Percentiles rank a stretch among this genome's conserved stretches.
phyloP scores from a whole-genome alignment of 2,888 invertebrate genomes.

The Carterocephalus palaemon region DNA sequence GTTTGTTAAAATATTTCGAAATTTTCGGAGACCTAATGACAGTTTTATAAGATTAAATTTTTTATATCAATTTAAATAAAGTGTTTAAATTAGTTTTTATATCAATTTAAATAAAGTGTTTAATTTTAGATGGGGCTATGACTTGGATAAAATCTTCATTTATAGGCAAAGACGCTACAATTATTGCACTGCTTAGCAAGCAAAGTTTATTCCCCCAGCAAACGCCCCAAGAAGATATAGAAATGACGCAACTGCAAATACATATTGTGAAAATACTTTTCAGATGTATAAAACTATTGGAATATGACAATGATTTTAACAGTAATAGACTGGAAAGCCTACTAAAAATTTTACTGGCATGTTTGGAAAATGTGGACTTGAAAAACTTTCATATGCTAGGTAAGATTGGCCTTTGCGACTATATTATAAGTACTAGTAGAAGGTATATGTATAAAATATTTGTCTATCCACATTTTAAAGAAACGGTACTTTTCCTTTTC shows the following conservation, averaged over 20 bases:
- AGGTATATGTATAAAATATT: neutral
- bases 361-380: constrained; percentile 62
- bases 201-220: constrained; percentile 61
- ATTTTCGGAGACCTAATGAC: no score
- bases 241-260: constrained; percentile 61
- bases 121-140: constrained; percentile 45
- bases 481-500: no score
- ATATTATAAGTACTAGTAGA: neutral
- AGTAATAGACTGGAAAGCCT: constrained; percentile 55
- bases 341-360: constrained; percentile 60
- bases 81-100: no score
- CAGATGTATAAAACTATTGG: constrained; percentile 49
- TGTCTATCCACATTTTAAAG: no score
- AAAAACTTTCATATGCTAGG: constrained; percentile 72
- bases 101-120: neutral
- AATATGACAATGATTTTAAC: constrained; percentile 47
- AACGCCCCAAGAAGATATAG: constrained; percentile 55
- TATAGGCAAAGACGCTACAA: constrained; percentile 54
- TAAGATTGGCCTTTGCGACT: constrained; percentile 43
- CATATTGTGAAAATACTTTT: constrained; percentile 60
- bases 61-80: neutral
- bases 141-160: constrained; percentile 59
- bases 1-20: no score
- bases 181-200: constrained; percentile 57
- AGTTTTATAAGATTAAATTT: no score